Percentiles rank a stretch among this genome's conserved stretches.
Conservation (phyloP, 2,113 vertebrate species). For the Crotophaga sulcirostris region DNA sequence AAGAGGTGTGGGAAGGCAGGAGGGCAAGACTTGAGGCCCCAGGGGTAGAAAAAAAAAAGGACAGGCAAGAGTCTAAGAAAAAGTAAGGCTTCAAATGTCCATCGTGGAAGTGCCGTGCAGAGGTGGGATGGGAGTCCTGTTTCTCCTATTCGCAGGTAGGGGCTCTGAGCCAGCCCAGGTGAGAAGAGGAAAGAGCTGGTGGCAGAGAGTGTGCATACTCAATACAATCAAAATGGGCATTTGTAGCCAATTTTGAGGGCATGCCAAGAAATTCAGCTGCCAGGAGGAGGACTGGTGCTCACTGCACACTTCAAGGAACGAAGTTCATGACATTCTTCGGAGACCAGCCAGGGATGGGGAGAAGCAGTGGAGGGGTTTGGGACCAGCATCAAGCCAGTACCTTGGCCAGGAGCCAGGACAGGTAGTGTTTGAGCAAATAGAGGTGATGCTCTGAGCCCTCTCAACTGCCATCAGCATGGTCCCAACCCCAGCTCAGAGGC, state of each 20-base stretch:
- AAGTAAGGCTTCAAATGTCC: not conserved
- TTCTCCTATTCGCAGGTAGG: not conserved
- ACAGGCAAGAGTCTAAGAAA: not conserved
- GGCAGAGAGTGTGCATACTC: not conserved
- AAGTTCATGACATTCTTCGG: not conserved
- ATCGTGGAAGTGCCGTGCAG: rapidly evolving
- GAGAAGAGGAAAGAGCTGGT: not conserved
- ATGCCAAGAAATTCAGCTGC: not conserved
- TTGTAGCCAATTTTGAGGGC: not conserved
- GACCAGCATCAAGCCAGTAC: rapidly evolving
- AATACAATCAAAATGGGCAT: rapidly evolving
- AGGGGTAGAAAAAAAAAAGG: too few relatives aligned
- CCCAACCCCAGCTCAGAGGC: not conserved
- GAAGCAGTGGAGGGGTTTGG: too few relatives aligned
- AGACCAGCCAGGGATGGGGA: not conserved
- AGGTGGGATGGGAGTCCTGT: not conserved
- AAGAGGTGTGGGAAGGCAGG: not conserved
- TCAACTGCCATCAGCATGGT: rapidly evolving
- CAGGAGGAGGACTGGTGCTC: not conserved
- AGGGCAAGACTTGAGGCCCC: not conserved
- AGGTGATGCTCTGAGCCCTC: not conserved
- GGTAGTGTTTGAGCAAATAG: not conserved
- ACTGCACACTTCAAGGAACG: not conserved
- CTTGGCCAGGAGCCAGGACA: rapidly evolving
- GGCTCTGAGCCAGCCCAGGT: not conserved